Evolutionary conservation across 1,140 invertebrate species (phyloP), one percentile per base, ranked within the genome.

Genomic region (Thaumatotibia leucotreta): DNA sequence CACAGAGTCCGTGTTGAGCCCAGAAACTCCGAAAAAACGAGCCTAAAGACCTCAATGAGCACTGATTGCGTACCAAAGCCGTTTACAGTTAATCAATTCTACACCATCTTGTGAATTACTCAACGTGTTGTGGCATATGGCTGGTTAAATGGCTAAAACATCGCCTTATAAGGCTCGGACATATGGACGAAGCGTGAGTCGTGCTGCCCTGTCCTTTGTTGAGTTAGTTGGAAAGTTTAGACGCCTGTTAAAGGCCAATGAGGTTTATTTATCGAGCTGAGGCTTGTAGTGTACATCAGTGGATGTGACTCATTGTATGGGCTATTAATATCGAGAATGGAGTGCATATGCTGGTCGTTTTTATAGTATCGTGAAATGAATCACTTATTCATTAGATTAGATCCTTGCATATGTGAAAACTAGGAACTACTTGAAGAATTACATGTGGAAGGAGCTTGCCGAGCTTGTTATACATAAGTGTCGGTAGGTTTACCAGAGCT

Each of bases 41-140:
- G 67, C 49, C 72, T 78, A 72, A 82, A 80, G 74, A 61, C 65
- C 39, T 70, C 49, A 66, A 70, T 54, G 74, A 79, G 71, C 72
- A 67, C 79, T 79, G 77, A 85, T 85, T 82, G 74, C 77, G 54
- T 64, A 65, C 76, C 75, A 76, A 74, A 72, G 69, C 76, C 81
- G 80, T 83, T 80, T 82, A 77, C 71, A 81, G 77, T 74, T 78
- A 84, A 88, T 84, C 76, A 80, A 83, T 79, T 72, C 80, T 74
- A 68, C 77, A 70, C 78, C 82, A 83, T 87, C 75, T 85, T 31
- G 68, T 70, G 52, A 65, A 69, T 77, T 84, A 73, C 70, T 65
- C 75, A 77, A 75, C 67, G 23, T 67, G 35, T 62, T 73, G 68
- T 66, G 69, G 76, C 85, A 86, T 85, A 88, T 88, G 83, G 83